Evolutionary conservation across 2,797 vertebrate genomes (phyloP).

Genomic region (Mus spretus): DNA sequence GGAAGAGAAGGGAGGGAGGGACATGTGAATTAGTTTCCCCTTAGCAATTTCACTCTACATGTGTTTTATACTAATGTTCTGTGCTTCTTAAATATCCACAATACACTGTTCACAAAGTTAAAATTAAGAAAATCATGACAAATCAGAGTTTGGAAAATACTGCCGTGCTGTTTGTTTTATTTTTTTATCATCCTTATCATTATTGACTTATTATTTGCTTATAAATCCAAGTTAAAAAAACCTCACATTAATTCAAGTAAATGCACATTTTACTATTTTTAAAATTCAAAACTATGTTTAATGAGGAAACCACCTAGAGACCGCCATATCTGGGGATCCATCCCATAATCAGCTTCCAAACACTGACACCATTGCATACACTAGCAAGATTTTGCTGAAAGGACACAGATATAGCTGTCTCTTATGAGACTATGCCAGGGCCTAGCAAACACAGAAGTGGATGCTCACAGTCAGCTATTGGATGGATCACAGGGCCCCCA

Average conservation of each 20-base stretch:
- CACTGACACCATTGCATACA: too few species aligned
- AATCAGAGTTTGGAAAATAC: not conserved
- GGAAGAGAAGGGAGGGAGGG: not conserved
- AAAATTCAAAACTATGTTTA: slow-evolving; percentile 14
- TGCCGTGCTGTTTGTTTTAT: not conserved
- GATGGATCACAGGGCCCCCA: too few species aligned
- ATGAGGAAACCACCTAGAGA: too few species aligned
- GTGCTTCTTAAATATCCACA: not conserved
- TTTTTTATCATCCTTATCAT: not conserved
- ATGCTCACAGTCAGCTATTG: too few species aligned
- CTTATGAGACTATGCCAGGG: too few species aligned
- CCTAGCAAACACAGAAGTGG: too few species aligned
- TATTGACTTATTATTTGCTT: slow-evolving; percentile 23
- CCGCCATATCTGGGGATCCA: too few species aligned
- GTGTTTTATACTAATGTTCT: not conserved
- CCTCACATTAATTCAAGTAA: not conserved
- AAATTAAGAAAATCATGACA: not conserved
- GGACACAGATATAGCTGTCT: too few species aligned
- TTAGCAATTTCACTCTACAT: not conserved
- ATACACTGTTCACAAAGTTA: not conserved
- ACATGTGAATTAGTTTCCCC: not conserved
- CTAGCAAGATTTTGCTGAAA: too few species aligned
- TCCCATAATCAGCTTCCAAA: too few species aligned
- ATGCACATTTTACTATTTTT: not conserved
- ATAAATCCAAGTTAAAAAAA: not conserved